Conservation (phyloP, 2,113 vertebrate genomes). For the Nesogale talazaci region DNA sequence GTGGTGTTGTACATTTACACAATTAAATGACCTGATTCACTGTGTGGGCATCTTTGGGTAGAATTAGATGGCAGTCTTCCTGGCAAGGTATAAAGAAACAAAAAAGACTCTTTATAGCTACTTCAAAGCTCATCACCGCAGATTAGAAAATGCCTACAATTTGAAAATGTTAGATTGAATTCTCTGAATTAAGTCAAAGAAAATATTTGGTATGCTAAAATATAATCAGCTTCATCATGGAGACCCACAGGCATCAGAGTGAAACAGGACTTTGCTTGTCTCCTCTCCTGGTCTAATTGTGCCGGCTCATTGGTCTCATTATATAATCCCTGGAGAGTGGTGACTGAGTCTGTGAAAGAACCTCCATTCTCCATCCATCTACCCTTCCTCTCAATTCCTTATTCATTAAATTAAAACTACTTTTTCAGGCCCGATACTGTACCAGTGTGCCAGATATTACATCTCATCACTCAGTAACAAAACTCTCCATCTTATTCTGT, state of each 20-base stretch:
- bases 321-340: not conserved
- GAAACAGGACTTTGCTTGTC: not conserved
- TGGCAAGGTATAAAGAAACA: not conserved
- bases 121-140: not conserved
- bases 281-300: not conserved
- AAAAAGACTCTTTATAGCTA: not conserved
- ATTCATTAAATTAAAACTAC: not conserved
- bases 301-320: not conserved
- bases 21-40: not conserved
- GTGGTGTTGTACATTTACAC: no score
- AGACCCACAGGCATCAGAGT: not conserved
- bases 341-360: not conserved
- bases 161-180: not conserved
- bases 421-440: not conserved
- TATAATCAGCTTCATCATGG: not conserved
- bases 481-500: not conserved
- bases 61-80: not conserved
- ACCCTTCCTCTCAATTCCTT: not conserved
- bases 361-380: not conserved
- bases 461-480: not conserved
- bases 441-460: not conserved
- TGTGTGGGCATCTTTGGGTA: not conserved
- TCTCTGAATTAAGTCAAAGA: not conserved
- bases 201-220: not conserved
- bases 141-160: constrained; percentile 18